Evolutionary conservation across 2,888 invertebrate species (phyloP).

Genomic region (Penaeus monodon): DNA sequence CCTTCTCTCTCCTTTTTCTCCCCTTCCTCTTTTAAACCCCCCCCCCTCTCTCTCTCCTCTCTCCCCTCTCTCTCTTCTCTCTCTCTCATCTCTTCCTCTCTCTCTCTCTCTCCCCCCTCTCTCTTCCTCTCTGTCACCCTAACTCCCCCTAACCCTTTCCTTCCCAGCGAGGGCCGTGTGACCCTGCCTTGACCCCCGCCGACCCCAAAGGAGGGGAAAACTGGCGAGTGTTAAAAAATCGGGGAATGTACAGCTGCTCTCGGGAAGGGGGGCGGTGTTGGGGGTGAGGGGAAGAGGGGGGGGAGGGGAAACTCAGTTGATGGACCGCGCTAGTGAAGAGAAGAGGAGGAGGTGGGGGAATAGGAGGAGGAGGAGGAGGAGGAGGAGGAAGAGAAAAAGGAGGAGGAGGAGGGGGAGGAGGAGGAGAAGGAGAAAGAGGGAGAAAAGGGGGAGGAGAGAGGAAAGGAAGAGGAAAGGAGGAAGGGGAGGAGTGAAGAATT

Average conservation of each 20-base stretch:
- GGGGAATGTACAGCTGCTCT: constrained; percentile 41
- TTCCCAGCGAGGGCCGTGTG: too few relatives aligned
- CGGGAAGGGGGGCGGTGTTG: not conserved
- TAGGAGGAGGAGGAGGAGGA: not conserved
- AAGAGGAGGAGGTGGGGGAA: not conserved
- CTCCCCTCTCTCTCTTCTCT: too few relatives aligned
- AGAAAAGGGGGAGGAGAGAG: not conserved
- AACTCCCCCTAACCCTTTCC: too few relatives aligned
- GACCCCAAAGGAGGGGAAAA: constrained; percentile 20
- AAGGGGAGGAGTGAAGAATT: not conserved
- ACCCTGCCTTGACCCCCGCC: constrained; percentile 1
- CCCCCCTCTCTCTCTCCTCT: too few relatives aligned
- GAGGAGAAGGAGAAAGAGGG: too few relatives aligned
- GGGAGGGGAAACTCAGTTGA: not conserved
- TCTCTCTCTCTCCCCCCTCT: too few relatives aligned
- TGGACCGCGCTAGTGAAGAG: too few relatives aligned
- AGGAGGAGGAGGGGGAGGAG: not conserved
- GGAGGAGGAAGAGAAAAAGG: not conserved
- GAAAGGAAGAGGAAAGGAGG: not conserved
- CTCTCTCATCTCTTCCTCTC: too few relatives aligned
- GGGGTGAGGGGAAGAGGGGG: not conserved
- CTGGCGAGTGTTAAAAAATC: constrained; percentile 40
- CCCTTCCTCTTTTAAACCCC: too few relatives aligned
- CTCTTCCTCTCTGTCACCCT: too few relatives aligned
- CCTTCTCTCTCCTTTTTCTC: too few relatives aligned